Percentiles rank a stretch among this genome's conserved stretches.
Evolutionary conservation across 1,140 invertebrate species (phyloP).

Genomic region (Bombus ignitus): DNA sequence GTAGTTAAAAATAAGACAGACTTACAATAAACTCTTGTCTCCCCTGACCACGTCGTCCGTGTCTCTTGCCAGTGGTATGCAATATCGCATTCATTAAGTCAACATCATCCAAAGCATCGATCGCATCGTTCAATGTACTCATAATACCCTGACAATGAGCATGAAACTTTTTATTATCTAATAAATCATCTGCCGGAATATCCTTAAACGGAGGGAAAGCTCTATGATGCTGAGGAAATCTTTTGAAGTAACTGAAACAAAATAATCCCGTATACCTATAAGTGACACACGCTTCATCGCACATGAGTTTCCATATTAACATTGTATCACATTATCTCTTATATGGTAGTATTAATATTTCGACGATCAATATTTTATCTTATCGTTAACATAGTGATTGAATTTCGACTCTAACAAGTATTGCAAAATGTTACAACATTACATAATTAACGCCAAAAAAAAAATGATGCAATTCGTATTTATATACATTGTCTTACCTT

Average conservation of each 20-base stretch:
- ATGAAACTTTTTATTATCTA: constrained; percentile 84
- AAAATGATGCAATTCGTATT: too few relatives aligned
- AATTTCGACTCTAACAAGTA: not conserved
- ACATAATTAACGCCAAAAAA: too few relatives aligned
- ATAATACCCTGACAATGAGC: constrained; percentile 87
- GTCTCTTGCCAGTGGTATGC: constrained; percentile 85
- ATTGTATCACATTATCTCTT: not conserved
- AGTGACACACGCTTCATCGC: not conserved
- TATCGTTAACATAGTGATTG: too few relatives aligned
- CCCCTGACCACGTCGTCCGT: constrained; percentile 81
- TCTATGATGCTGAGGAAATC: constrained; percentile 85
- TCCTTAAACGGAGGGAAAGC: constrained; percentile 85
- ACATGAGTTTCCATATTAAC: not conserved
- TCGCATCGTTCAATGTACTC: constrained; percentile 84
- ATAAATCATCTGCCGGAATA: constrained; percentile 83
- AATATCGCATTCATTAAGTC: constrained; percentile 85
- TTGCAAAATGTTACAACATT: too few relatives aligned
- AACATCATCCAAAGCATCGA: constrained; percentile 86
- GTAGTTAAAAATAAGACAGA: not conserved
- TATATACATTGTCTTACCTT: constrained; percentile 75
- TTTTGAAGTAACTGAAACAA: constrained; percentile 84
- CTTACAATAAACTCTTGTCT: constrained; percentile 68
- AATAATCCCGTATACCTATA: not conserved
- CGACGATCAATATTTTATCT: not conserved
- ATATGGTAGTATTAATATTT: not conserved